Base-by-base conservation (phyloP, 2,888 invertebrate species). In the Lasioglossum calceatum region DNA sequence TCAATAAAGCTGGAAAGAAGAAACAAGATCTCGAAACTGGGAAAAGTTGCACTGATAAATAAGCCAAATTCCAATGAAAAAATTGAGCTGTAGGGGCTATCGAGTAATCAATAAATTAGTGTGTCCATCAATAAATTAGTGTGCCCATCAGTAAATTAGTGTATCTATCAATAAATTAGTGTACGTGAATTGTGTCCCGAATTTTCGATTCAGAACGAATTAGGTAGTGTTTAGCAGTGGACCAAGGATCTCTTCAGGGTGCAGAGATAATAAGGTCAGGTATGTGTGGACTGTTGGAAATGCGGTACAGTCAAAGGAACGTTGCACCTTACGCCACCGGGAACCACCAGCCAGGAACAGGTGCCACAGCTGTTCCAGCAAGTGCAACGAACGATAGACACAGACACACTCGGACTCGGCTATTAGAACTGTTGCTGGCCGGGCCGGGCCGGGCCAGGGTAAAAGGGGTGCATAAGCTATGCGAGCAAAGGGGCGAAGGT, bases 351-450 rank as follows among this genome's bases (percentile, higher is more conserved):
- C 85, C 84, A 79, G 90, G 91, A 94, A 94, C 94, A 94, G 94
- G 94, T 94, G 94, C 92, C 91, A 91, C 94, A 94, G 93, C 93
- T 94, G 94, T 93, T 92, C 89, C 91, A 91, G 91, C 93, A 93
- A 93, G 93, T 92, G 93, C 93, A 92, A 91, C 92, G 91, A 89
- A 92, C 92, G 90, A 39, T 23, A 88, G 87, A 91, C 88, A 91
- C 91, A 92, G 92, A 93, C 87, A 23, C 36, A 36, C 32, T 67
- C 3, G 85, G 71, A 10, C 84, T 82, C 81, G 85, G 87, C 83
- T 89, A 92, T 93, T 93, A 93, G 93, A 93, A 89, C 87, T 91
- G 92, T 85, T 91, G 91, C 91, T 89, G 54, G 91, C 87, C 82
- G 72, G 81, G 84, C 87, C 82, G 72, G 81, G 84, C 27, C 61